phyloP scores from a whole-genome alignment of 2,797 vertebrate species.

The Phoebastria nigripes region DNA sequence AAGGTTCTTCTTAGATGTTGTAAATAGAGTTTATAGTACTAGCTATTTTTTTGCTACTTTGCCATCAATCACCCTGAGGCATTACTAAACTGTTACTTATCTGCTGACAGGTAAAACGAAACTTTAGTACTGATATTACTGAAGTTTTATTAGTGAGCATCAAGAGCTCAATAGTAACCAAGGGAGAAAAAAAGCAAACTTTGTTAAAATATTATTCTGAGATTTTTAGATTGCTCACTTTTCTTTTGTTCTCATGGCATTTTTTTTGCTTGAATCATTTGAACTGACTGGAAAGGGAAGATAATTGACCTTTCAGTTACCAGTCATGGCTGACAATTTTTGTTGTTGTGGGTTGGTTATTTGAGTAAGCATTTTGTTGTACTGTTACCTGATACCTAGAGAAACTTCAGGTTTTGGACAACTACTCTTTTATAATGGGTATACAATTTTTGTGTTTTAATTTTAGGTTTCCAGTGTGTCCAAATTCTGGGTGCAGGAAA shows the following conservation, averaged over 20 bases:
- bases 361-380: not conserved
- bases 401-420: not conserved
- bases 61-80: slow-evolving; percentile 50
- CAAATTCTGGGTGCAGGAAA: not conserved
- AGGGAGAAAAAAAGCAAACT: not conserved
- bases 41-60: slow-evolving; percentile 46
- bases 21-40: slow-evolving; percentile 65
- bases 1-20: slow-evolving; percentile 58
- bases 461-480: not conserved
- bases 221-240: not conserved
- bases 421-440: not conserved
- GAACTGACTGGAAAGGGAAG: not conserved
- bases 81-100: slow-evolving; percentile 62
- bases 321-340: not conserved
- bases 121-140: slow-evolving; percentile 57
- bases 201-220: not conserved
- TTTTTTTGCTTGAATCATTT: not conserved
- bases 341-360: not conserved
- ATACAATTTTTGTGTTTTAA: not conserved
- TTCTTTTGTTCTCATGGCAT: not conserved
- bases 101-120: slow-evolving; percentile 51
- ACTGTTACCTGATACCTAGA: not conserved
- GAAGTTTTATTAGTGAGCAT: slow-evolving; percentile 55
- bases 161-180: slow-evolving; percentile 22
- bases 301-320: not conserved